Evolutionary conservation across 2,797 vertebrate genomes (phyloP).

Genomic region (Brachyrhaphis roseni): DNA sequence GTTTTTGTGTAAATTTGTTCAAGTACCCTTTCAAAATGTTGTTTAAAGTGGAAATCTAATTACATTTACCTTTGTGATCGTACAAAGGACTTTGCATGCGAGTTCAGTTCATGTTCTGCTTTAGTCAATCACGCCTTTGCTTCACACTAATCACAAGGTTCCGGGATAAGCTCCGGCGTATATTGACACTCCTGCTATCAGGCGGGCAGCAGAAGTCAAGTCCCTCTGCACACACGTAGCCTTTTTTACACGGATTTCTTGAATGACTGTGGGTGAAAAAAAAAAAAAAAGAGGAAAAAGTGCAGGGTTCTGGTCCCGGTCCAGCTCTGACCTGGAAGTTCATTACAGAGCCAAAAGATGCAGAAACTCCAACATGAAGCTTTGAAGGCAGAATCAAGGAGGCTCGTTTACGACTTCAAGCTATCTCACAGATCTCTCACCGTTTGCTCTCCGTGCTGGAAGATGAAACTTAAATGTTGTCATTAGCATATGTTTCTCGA

Average conservation of each 20-base stretch:
- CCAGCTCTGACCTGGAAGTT: conserved; percentile 41
- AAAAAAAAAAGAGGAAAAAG: not conserved
- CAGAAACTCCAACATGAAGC: conserved; percentile 36
- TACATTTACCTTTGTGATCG: conserved; percentile 52
- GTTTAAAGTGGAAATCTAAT: conserved; percentile 66
- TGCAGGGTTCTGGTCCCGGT: conserved; percentile 17
- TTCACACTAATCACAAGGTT: conserved; percentile 46
- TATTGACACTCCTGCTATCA: conserved; percentile 24
- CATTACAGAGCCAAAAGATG: conserved; percentile 10
- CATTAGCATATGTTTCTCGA: conserved; percentile 76
- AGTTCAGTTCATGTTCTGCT: conserved; percentile 34
- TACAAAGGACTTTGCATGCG: conserved; percentile 44
- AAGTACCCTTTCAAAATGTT: conserved; percentile 18
- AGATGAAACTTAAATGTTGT: conserved; percentile 66
- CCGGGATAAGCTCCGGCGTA: conserved; percentile 33
- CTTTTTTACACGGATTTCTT: conserved; percentile 26
- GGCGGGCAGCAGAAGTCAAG: conserved; percentile 36
- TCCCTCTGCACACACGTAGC: conserved; percentile 31
- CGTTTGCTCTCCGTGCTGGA: conserved; percentile 53
- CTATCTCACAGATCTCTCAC: conserved; percentile 55
- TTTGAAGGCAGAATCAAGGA: conserved; percentile 52
- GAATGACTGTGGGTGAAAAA: conserved; percentile 15
- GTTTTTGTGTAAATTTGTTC: not conserved
- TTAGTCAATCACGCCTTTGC: conserved; percentile 58
- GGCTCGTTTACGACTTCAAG: conserved; percentile 56